These are phyloP conservation scores for Crypturellus tataupa DNA, from an alignment of 2,797 vertebrate genomes.

Conservation along the genomic window DNA sequence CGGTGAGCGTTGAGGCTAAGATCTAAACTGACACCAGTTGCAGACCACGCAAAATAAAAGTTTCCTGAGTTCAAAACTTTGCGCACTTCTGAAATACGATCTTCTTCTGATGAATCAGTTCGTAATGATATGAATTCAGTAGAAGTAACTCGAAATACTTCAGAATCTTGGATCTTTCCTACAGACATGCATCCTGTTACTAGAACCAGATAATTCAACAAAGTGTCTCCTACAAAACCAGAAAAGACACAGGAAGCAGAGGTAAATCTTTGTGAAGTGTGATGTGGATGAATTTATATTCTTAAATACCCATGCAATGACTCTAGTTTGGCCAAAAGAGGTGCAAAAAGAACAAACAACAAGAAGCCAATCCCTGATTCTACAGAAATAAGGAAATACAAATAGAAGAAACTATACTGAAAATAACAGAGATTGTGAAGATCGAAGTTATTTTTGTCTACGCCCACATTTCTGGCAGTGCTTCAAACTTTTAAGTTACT, in stretches of 20 bases:
- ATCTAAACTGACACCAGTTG: constrained; percentile 91
- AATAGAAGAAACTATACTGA: neutral
- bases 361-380: neutral
- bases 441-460: constrained; percentile 23
- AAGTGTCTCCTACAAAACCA: constrained; percentile 88
- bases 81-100: constrained; percentile 93
- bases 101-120: constrained; percentile 91
- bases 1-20: constrained; percentile 96
- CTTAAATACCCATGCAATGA: neutral
- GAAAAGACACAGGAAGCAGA: neutral
- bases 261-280: fast-evolving
- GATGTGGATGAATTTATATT: fast-evolving
- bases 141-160: constrained; percentile 97
- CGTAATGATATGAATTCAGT: constrained; percentile 94
- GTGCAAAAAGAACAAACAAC: neutral
- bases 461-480: neutral
- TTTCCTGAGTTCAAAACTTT: constrained; percentile 96
- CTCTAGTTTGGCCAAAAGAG: neutral
- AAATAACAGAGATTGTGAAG: neutral
- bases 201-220: constrained; percentile 95
- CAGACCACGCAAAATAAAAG: constrained; percentile 98
- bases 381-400: neutral
- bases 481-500: neutral
- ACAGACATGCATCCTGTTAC: constrained; percentile 98
- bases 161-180: constrained; percentile 97